A percentile compares a stretch with the other conserved stretches of the same genome.
Evolutionary conservation across 1,140 invertebrate species (phyloP).

Genomic region (Listronotus oregonensis): DNA sequence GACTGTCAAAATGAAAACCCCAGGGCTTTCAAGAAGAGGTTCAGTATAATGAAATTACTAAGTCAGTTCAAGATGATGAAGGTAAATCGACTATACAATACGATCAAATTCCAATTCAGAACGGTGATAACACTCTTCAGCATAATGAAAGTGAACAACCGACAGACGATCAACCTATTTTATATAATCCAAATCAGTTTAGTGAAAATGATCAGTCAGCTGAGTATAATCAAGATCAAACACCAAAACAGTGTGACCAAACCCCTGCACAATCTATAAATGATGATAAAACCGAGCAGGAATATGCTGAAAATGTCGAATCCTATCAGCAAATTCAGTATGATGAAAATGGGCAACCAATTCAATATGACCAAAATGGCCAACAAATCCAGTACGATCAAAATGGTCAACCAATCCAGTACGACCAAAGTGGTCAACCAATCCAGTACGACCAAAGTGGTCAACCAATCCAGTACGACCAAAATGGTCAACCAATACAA

Average conservation of each 20-base stretch:
- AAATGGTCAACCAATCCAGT: slow-evolving; percentile 16
- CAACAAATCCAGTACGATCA: slow-evolving; percentile 21
- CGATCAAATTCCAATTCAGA: not conserved
- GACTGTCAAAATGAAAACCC: no score
- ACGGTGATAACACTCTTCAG: not conserved
- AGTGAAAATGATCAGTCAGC: slow-evolving; percentile 26
- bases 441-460: slow-evolving; percentile 24
- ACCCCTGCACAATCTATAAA: slow-evolving; percentile 16
- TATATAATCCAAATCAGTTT: slow-evolving; percentile 5
- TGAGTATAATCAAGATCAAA: slow-evolving; percentile 24
- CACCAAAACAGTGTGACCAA: slow-evolving; percentile 24
- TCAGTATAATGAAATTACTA: not conserved
- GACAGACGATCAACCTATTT: slow-evolving; percentile 3
- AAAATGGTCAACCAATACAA: slow-evolving; percentile 12
- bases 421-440: slow-evolving; percentile 16
- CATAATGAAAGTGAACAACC: slow-evolving; percentile 18
- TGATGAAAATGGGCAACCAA: slow-evolving; percentile 23
- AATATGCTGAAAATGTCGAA: slow-evolving; percentile 22
- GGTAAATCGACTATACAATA: not conserved
- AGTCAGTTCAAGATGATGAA: not conserved
- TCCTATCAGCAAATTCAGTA: slow-evolving; percentile 18
- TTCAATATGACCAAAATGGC: slow-evolving; percentile 24
- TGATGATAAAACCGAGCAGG: slow-evolving; percentile 26
- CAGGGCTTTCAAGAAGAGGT: no score
- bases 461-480: slow-evolving; percentile 21